These are phyloP conservation scores for Bostrychus sinensis DNA, from an alignment of 2,113 vertebrate genomes.

Conservation along the genomic window DNA sequence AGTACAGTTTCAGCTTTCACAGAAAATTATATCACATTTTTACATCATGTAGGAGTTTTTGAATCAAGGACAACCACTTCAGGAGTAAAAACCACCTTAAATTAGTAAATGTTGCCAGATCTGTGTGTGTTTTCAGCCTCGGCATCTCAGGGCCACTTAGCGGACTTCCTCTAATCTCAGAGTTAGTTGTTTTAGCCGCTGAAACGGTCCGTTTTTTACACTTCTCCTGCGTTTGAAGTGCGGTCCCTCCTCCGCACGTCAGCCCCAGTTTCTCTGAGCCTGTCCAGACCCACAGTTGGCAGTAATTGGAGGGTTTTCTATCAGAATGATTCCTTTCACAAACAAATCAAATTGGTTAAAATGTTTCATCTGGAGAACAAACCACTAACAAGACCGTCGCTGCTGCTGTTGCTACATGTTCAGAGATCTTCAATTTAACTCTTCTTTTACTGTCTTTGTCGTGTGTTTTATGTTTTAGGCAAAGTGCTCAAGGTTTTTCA, in stretches of 20 bases:
- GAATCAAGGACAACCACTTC: neutral
- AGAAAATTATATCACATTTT: too few species aligned
- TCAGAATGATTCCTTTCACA: slow-evolving; percentile 98
- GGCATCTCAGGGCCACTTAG: slow-evolving; percentile 82
- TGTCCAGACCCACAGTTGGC: slow-evolving; percentile 87
- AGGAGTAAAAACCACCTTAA: neutral
- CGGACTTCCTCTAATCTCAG: slow-evolving; percentile 90
- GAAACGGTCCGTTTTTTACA: slow-evolving; percentile 90
- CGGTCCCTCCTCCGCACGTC: slow-evolving; percentile 88
- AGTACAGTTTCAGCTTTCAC: too few species aligned
- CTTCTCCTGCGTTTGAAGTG: slow-evolving; percentile 87
- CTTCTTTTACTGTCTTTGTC: slow-evolving; percentile 69
- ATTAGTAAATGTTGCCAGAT: slow-evolving; percentile 4
- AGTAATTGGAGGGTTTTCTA: slow-evolving; percentile 92
- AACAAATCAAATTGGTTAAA: slow-evolving; percentile 97
- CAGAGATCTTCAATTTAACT: slow-evolving; percentile 33
- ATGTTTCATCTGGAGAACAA: slow-evolving; percentile 92
- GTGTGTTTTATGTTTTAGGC: slow-evolving; percentile 75
- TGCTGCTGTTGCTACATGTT: slow-evolving; percentile 71
- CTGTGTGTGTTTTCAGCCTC: slow-evolving; percentile 42
- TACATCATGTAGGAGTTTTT: neutral
- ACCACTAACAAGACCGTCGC: slow-evolving; percentile 84
- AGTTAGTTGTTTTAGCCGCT: slow-evolving; percentile 84
- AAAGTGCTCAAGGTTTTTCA: slow-evolving; percentile 70
- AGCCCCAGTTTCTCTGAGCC: slow-evolving; percentile 87